Evolutionary conservation across 92 coral and sea anemone genomes (phyloP).

Genomic region (Paramuricea clavata): DNA sequence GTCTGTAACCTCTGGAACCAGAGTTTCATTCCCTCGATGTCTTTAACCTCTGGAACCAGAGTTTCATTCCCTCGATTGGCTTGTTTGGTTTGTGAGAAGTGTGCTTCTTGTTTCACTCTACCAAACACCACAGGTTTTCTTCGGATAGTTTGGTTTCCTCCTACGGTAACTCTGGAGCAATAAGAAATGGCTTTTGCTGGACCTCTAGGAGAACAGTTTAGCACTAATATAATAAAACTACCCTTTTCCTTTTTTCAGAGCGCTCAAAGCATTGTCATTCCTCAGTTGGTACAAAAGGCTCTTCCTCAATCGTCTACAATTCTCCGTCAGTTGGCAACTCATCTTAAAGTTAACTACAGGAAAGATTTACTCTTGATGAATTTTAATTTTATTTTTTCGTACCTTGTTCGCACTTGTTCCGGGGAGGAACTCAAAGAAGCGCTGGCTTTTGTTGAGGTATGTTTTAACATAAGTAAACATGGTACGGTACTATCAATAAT

Average conservation of each 20-base stretch:
- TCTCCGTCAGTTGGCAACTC: slow-evolving; percentile 83
- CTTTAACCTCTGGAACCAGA: too few relatives aligned
- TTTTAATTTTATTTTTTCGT: slow-evolving; percentile 93
- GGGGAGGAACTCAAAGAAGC: slow-evolving; percentile 93
- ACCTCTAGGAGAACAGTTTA: background rate
- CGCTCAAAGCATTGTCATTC: slow-evolving; percentile 84
- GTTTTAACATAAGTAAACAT: background rate
- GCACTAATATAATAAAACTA: background rate
- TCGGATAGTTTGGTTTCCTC: too few relatives aligned
- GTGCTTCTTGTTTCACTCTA: background rate
- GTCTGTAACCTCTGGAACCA: too few relatives aligned
- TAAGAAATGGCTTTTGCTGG: too few relatives aligned
- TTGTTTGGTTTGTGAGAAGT: too few relatives aligned
- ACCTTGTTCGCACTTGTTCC: slow-evolving; percentile 95
- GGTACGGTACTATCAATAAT: too few relatives aligned
- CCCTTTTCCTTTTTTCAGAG: slow-evolving; percentile 56
- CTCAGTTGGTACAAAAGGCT: slow-evolving; percentile 92
- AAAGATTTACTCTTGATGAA: slow-evolving; percentile 91
- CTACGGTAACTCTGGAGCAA: too few relatives aligned
- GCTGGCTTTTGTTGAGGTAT: slow-evolving; percentile 92
- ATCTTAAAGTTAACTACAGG: slow-evolving; percentile 82
- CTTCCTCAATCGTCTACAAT: slow-evolving; percentile 84
- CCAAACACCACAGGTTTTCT: too few relatives aligned
- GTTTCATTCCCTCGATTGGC: too few relatives aligned
- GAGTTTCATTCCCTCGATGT: too few relatives aligned